These are phyloP conservation scores for Macroramphosus scolopax DNA, from an alignment of 2,797 vertebrate genomes.

Conservation along the genomic window DNA sequence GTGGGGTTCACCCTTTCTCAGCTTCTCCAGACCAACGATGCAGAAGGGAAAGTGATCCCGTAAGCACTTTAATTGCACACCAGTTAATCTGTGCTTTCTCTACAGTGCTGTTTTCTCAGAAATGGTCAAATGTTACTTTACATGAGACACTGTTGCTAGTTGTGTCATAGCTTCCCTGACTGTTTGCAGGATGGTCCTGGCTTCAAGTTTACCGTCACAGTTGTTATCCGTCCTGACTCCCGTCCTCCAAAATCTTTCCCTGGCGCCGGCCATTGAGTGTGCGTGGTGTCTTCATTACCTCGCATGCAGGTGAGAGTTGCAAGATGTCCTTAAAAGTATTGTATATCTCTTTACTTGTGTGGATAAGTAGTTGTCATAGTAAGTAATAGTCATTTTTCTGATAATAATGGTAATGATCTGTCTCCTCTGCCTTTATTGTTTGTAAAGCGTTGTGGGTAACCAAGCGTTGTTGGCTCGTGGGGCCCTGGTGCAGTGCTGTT, in stretches of 20 bases:
- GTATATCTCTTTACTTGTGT: background rate
- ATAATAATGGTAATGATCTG: background rate
- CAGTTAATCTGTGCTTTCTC: too few relatives aligned
- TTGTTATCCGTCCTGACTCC: constrained; percentile 82
- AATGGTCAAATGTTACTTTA: too few relatives aligned
- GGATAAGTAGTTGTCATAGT: too few relatives aligned
- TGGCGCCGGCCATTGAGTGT: constrained; percentile 86
- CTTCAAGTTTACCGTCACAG: constrained; percentile 79
- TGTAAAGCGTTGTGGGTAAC: constrained; percentile 70
- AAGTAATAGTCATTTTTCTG: too few relatives aligned
- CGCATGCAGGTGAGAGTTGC: constrained; percentile 80
- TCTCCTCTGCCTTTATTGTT: constrained; percentile 13
- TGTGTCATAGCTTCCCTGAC: background rate
- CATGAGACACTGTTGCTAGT: background rate
- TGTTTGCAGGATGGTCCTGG: constrained; percentile 79
- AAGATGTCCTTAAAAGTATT: background rate
- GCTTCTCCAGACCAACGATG: constrained; percentile 87
- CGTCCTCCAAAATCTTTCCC: constrained; percentile 76
- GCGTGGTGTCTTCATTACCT: constrained; percentile 97
- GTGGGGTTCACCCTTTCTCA: constrained; percentile 91
- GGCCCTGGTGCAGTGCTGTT: constrained; percentile 74
- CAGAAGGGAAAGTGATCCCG: constrained; percentile 83
- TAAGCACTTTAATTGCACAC: constrained; percentile 64
- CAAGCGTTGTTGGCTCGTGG: constrained; percentile 72
- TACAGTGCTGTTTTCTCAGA: too few relatives aligned